Conservation (phyloP, 2,888 invertebrate species). For the Apamea epomidion region DNA sequence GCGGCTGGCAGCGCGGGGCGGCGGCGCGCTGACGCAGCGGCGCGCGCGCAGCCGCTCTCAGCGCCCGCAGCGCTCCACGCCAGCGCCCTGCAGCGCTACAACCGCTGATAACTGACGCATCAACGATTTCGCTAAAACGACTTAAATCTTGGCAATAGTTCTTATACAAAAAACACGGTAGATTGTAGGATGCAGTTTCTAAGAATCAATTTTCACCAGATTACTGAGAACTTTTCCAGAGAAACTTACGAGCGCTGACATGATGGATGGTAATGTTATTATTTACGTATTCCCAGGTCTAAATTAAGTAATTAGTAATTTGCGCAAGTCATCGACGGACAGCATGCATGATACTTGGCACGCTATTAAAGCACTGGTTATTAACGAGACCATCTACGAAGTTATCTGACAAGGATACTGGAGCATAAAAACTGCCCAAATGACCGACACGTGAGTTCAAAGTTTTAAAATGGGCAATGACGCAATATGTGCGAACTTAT, state of each 20-base stretch:
- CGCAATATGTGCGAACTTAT: constrained; percentile 52
- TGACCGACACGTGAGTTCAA: constrained; percentile 46
- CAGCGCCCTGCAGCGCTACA: constrained; percentile 59
- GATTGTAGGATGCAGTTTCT: constrained; percentile 74
- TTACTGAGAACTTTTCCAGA: constrained; percentile 59
- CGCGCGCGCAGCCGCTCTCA: constrained; percentile 56
- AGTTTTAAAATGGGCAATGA: constrained; percentile 54
- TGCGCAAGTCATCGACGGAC: constrained; percentile 20
- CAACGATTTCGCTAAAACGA: constrained; percentile 71
- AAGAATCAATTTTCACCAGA: constrained; percentile 70
- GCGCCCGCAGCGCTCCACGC: constrained; percentile 59
- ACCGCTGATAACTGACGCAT: constrained; percentile 68
- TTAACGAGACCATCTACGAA: constrained; percentile 24
- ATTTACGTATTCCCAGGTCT: constrained; percentile 48
- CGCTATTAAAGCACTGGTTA: constrained; percentile 21
- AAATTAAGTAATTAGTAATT: constrained; percentile 38
- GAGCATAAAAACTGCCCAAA: constrained; percentile 30
- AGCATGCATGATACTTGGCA: constrained; percentile 2
- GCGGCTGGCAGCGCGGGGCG: constrained; percentile 60
- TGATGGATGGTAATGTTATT: constrained; percentile 54
- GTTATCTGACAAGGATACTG: constrained; percentile 34
- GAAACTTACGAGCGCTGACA: constrained; percentile 61
- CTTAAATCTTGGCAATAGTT: constrained; percentile 79
- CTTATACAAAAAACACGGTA: constrained; percentile 69
- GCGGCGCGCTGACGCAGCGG: constrained; percentile 59